phyloP scores from a whole-genome alignment of 1,140 invertebrate species.

The Agrypnia vestita region DNA sequence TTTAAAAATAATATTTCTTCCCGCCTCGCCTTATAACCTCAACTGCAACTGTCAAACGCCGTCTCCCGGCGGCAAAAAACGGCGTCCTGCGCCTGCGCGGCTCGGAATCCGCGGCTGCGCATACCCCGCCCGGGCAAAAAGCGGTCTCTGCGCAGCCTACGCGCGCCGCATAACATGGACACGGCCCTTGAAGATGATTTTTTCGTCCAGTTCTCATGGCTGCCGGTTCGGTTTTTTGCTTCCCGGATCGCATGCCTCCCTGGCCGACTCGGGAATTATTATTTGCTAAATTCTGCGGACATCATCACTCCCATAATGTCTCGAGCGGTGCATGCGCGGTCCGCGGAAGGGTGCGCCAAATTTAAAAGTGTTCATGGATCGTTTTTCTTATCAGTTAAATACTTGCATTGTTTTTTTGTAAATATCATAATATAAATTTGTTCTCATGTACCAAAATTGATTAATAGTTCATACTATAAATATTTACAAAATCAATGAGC shows the following conservation, averaged over 20 bases:
- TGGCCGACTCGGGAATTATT: constrained; percentile 25
- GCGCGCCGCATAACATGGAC: constrained; percentile 39
- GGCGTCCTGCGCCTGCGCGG: not conserved
- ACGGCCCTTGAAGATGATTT: constrained; percentile 14
- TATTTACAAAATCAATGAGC: no score
- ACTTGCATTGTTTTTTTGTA: no score
- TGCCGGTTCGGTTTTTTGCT: constrained; percentile 17
- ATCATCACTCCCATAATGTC: constrained; percentile 9
- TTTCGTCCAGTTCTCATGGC: constrained; percentile 41
- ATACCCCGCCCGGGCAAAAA: constrained; percentile 31
- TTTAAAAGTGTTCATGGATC: no score
- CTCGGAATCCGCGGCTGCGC: constrained; percentile 28
- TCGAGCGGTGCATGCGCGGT: not conserved
- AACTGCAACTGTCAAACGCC: constrained; percentile 38
- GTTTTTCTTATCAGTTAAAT: no score
- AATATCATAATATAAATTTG: no score
- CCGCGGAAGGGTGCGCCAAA: no score
- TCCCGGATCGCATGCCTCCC: constrained; percentile 29
- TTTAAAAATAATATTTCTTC: constrained; percentile 26
- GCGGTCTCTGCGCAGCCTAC: constrained; percentile 28
- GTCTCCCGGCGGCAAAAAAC: constrained; percentile 39
- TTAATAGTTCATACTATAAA: no score
- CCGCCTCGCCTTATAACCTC: constrained; percentile 32
- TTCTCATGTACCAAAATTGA: not conserved
- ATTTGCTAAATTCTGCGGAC: constrained; percentile 35